These are phyloP conservation scores for Trididemnum nubilum DNA, from an alignment of 23 tunicate genomes.

Conservation along the genomic window DNA sequence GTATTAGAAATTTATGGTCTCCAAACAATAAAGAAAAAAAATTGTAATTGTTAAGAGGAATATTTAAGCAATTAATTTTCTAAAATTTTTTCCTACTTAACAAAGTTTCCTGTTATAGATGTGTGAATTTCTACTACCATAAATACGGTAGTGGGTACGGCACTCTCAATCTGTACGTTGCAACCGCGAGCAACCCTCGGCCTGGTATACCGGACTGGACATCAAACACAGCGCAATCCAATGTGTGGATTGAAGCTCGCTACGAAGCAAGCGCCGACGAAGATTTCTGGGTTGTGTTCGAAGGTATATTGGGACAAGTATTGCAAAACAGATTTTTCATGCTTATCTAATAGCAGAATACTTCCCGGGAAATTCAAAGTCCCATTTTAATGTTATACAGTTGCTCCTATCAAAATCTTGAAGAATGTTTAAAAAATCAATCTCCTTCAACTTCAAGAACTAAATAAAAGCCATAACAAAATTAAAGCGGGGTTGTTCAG, in stretches of 20 bases:
- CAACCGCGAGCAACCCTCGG: slow-evolving; percentile 29
- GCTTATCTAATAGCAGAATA: neutral
- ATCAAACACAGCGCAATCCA: slow-evolving; percentile 48
- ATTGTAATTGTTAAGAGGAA: no score
- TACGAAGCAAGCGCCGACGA: slow-evolving; percentile 10
- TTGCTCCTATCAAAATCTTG: no score
- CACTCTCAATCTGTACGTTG: slow-evolving; percentile 49
- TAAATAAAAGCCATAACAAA: no score
- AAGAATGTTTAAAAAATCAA: no score
- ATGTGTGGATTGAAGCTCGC: slow-evolving; percentile 59
- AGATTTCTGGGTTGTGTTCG: slow-evolving; percentile 80
- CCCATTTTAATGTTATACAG: neutral
- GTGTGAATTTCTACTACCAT: slow-evolving; percentile 86
- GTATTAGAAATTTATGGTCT: no score
- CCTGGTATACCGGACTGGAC: slow-evolving; percentile 49
- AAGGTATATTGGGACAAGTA: slow-evolving; percentile 82
- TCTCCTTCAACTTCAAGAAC: no score
- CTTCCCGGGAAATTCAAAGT: neutral
- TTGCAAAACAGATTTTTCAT: neutral
- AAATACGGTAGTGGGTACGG: slow-evolving; percentile 90
- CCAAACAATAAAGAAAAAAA: no score
- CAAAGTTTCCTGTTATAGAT: no score
- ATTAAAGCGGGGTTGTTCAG: no score
- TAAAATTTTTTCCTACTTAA: no score
- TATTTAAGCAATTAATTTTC: no score